A percentile compares a stretch with the other conserved stretches of the same genome.
phyloP scores from a whole-genome alignment of 2,113 vertebrate species.

The mouse (Mus musculus) region DNA sequence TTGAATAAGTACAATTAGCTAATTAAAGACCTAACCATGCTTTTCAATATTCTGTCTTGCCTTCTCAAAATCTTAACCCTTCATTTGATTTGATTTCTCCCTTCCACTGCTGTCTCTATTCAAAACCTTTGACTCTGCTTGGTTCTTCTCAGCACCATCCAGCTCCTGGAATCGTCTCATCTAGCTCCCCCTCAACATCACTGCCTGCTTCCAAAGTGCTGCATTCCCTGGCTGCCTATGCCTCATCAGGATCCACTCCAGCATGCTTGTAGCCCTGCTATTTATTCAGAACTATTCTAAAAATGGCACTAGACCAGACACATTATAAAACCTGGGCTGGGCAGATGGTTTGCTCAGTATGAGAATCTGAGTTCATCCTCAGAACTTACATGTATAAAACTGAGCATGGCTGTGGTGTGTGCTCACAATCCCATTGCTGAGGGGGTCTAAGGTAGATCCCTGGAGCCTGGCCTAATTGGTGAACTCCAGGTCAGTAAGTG shows the following conservation, averaged over 20 bases:
- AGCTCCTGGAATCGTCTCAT: not conserved
- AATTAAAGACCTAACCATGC: constrained; percentile 6
- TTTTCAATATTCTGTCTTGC: constrained; percentile 40
- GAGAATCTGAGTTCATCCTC: not conserved
- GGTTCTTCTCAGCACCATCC: not conserved
- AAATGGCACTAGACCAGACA: not conserved
- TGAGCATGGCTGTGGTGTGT: too few relatives aligned
- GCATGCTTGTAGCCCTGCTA: not conserved
- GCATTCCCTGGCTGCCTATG: not conserved
- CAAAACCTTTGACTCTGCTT: not conserved
- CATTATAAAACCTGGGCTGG: not conserved
- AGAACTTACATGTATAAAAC: not conserved
- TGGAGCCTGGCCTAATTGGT: not conserved
- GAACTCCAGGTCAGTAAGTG: not conserved
- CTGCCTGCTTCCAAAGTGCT: not conserved
- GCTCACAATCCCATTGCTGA: not conserved
- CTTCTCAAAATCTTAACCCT: not conserved
- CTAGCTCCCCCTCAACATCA: not conserved
- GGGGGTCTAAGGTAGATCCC: not conserved
- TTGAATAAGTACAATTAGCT: constrained; percentile 49
- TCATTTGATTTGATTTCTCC: not conserved
- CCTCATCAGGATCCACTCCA: not conserved
- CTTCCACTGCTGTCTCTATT: not conserved
- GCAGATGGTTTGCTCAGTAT: not conserved
- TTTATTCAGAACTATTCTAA: not conserved